A percentile compares a stretch with the other conserved stretches of the same genome.
Evolutionary conservation across 2,797 vertebrate genomes (phyloP).

Genomic region (Pagetopsis macropterus): DNA sequence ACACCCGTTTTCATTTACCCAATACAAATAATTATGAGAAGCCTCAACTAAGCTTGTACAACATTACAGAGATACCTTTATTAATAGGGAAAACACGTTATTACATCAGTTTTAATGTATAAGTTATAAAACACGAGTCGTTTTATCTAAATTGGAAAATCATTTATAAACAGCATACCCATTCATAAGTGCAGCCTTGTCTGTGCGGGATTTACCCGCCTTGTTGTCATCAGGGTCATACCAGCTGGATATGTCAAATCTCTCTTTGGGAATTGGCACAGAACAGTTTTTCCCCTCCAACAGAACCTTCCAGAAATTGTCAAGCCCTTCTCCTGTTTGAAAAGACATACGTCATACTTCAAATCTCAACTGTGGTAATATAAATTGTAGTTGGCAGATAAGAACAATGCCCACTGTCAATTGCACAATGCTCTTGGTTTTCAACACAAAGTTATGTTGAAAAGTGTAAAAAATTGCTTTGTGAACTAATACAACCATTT

Average conservation of each 20-base stretch:
- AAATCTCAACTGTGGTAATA: neutral
- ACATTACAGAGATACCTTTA: neutral
- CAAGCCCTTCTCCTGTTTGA: constrained; percentile 77
- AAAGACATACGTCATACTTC: neutral
- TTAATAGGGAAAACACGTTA: neutral
- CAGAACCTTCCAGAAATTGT: constrained; percentile 85
- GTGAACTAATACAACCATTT: neutral
- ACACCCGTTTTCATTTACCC: neutral
- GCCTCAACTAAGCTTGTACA: neutral
- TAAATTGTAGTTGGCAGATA: neutral
- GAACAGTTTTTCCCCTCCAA: constrained; percentile 85
- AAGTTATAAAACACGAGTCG: neutral
- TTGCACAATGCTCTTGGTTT: neutral
- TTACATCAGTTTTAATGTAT: too few species aligned
- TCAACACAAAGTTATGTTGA: neutral
- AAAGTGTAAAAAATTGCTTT: neutral
- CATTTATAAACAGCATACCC: constrained; percentile 73
- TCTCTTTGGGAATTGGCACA: constrained; percentile 81
- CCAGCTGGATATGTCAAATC: constrained; percentile 82
- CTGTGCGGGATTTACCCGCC: constrained; percentile 82
- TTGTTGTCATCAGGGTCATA: constrained; percentile 85
- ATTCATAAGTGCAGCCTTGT: constrained; percentile 82
- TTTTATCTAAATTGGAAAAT: neutral
- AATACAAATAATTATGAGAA: neutral
- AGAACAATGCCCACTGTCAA: neutral